Base-by-base conservation (phyloP, 2,113 vertebrate species). In the Candoia aspera region DNA sequence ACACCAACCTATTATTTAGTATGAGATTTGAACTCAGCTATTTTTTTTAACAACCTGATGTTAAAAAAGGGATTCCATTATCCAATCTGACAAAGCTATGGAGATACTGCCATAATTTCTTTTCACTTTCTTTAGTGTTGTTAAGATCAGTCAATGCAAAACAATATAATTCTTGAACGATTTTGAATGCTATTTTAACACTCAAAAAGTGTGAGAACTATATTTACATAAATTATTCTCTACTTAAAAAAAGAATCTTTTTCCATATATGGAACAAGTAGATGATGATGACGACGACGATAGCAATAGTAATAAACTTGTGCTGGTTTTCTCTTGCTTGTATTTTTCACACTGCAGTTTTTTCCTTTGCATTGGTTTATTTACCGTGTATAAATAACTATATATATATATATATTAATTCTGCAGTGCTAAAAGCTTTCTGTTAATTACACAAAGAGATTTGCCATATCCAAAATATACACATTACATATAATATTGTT, bases 381-480 rank as follows among this genome's bases (percentile, higher is more conserved):
- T 93, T 90, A 92, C 57, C 5, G 0, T 21, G 90, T 92, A 53
- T 89, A 94, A 95, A 94, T 91, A 26, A 91, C 46, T 84, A 93
- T 91, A 2, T 88, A 0, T 89, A 92, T 94, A n/a, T 79, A 89
- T 87, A 12, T 42, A 37, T 33, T 58, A 91, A 95, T 93, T 93
- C 93, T 93, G 93, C 87, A 94, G 79, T 95, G 94, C 86, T 92
- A 93, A 88, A 37, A 95, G 93, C 89, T 93, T 84, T 0, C 84
- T 94, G 94, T 95, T 93, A 94, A n/a, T 92, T 94, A 95, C 96
- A 96, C 95, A 97, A 97, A 97, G 97, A 97, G 96, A 96, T 96
- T 96, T 96, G 97, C 96, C 90, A 97, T 96, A 97, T 96, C 97
- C 96, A 98, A 98, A 98, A 98, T 97, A 97, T 97, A 97, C 96